Base-by-base conservation (phyloP, 2,113 vertebrate species). In the Cyrtonyx montezumae region DNA sequence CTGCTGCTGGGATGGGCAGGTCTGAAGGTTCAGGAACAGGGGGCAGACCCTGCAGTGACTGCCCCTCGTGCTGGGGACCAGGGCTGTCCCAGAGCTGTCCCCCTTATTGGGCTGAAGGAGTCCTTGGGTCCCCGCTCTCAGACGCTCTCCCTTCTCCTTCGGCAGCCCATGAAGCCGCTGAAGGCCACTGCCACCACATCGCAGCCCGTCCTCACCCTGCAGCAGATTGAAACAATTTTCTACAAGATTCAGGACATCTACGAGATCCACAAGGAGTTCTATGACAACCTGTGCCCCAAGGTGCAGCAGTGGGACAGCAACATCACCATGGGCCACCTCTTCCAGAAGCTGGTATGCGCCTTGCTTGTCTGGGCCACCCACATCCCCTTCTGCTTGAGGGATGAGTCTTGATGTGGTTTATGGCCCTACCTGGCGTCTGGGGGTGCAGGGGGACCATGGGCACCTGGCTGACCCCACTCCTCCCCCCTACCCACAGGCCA, bases 241-340 rank as follows among this genome's bases (percentile, higher is more conserved):
- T 99, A 99, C 97, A 99, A 99, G 97, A 98, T 99, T 95, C 99
- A 99, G 95, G 99, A 99, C 95, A 99, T 99, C 95, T 99, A 98
- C 0, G 98, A 99, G 96, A 99, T 99, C 96, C 99, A 99, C 97
- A 99, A 99, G 85, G 99, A 99, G 85, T 99, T 99, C 96, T 99
- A 99, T 0, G 99, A 99, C 77, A 98, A 97, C 87, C 98, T 99
- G 56, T 98, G 98, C 75, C 99, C 99, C 2, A 98, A 98, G 94
- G 98, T 99, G 96, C 99, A 99, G 97, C 98, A 99, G 81, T 99
- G 99, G 99, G 99, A 99, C 74, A 98, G 99, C 96, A 98, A 98
- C 26, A 98, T 99, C 93, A 99, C 98, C 16, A 99, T 99, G 91
- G 99, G 99, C 42, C 99, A 99, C 95, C 98, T 99, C 91, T 99